Evolutionary conservation across 1,140 invertebrate species (phyloP), one percentile per base, ranked within the genome.

Genomic region (Ips nitidus): DNA sequence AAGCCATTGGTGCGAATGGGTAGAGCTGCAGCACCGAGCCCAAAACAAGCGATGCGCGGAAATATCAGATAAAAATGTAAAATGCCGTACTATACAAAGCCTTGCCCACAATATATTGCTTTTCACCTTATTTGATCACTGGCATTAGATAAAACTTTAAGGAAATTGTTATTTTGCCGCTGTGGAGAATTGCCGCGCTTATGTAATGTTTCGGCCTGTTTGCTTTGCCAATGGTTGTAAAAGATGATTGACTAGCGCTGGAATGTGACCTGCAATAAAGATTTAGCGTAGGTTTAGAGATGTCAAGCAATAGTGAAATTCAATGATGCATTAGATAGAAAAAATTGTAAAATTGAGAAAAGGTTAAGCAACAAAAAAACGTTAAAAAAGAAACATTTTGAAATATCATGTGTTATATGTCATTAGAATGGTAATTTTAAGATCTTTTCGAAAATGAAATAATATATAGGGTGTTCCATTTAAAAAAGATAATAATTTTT

Each of bases 51-150:
- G 66, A 59, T 68, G 66, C 66, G 66, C 66, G 66, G 47, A 68
- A 68, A 52, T 60, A 68, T 68, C 66, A 68, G 66, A 68, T 68
- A 68, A 68, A 67, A 60, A 58, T 50, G 60, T 55, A 65, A 65
- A 65, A 65, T 65, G 63, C 63, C 63, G 63, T 56, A 52, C 5
- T 37, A 55, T 41, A 60, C 45, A 40, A 56, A 22, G 52, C 63
- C 63, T 56, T 65, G 41, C 63, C 63, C 53, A 56, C 53, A 56
- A 65, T 39, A 41, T 63, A 63, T 63, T 63, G 61, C 61, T 63
- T 52, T 61, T 63, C 43, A 41, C 61, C 50, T 63, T 63, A 63
- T 63, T 63, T 52, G 61, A 63, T 63, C 7, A 45, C 47, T 41
- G 52, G 41, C 39, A 42, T 65, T 56, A 65, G 63, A 65, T 65